Conservation (phyloP, 2,113 vertebrate genomes). For the Corvus moneduloides region DNA sequence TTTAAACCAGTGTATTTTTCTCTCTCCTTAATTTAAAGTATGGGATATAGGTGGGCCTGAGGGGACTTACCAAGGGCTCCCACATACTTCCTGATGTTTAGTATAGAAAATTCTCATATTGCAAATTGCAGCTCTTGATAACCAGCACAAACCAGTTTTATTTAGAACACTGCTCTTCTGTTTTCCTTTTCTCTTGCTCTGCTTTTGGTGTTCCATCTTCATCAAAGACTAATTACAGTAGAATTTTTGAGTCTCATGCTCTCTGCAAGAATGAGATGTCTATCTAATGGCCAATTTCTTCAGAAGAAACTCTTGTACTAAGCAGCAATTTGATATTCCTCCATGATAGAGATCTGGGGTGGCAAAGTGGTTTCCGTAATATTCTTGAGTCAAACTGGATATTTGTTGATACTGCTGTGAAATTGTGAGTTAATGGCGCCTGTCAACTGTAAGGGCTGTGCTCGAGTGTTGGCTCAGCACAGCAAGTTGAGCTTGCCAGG, state of each 20-base stretch:
- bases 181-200: neutral
- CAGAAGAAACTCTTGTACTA: neutral
- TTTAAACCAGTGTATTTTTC: constrained; percentile 64
- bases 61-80: constrained; percentile 23
- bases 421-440: neutral
- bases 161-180: neutral
- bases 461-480: neutral
- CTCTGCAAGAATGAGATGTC: neutral
- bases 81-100: neutral
- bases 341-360: neutral
- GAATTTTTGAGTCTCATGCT: neutral
- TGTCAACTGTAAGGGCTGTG: fast-evolving
- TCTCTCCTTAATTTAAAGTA: constrained; percentile 55
- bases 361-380: neutral
- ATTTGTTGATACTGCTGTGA: neutral
- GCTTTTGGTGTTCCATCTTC: neutral
- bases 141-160: neutral
- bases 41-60: constrained; percentile 37
- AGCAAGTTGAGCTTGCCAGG: neutral
- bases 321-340: constrained; percentile 30
- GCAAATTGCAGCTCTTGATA: constrained; percentile 13
- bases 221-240: neutral
- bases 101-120: constrained; percentile 5
- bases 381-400: neutral
- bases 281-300: neutral